Conservation (phyloP, 2,113 vertebrate species). For the Candoia aspera region DNA sequence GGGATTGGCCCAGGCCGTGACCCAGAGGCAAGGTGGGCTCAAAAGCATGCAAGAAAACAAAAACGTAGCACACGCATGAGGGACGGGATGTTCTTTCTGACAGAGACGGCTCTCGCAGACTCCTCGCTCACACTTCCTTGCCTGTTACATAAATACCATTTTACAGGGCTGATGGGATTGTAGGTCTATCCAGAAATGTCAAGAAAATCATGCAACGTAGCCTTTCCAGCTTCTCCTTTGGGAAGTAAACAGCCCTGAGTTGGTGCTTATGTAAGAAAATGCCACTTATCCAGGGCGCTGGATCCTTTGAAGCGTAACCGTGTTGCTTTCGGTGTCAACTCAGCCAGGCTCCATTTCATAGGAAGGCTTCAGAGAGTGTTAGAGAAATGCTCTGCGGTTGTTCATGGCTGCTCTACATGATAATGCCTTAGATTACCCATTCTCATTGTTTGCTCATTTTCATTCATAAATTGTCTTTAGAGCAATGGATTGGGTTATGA, state of each 20-base stretch:
- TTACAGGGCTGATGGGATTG: slow-evolving; percentile 39
- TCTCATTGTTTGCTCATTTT: neutral
- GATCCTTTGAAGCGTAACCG: neutral
- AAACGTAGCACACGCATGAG: neutral
- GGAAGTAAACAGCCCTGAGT: slow-evolving; percentile 22
- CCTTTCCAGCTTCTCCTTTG: slow-evolving; percentile 45
- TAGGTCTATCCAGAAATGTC: slow-evolving; percentile 48
- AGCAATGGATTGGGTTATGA: neutral
- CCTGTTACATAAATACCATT: slow-evolving; percentile 35
- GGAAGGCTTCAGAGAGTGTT: neutral
- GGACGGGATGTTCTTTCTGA: neutral
- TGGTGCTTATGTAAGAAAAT: slow-evolving; percentile 27
- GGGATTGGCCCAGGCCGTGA: neutral
- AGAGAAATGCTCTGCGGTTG: neutral
- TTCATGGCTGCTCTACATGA: neutral
- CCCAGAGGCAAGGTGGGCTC: neutral
- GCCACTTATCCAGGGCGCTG: neutral
- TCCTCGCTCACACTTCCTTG: slow-evolving; percentile 7
- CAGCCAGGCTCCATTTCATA: neutral
- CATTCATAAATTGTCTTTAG: neutral
- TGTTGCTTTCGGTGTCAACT: neutral
- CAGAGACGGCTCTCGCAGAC: slow-evolving; percentile 4
- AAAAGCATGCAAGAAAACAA: neutral
- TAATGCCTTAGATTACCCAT: neutral
- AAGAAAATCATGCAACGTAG: slow-evolving; percentile 36